Evolutionary conservation across 2,113 vertebrate genomes (phyloP), one percentile per base, ranked within the genome.

Genomic region (Protomyctophum bolini): DNA sequence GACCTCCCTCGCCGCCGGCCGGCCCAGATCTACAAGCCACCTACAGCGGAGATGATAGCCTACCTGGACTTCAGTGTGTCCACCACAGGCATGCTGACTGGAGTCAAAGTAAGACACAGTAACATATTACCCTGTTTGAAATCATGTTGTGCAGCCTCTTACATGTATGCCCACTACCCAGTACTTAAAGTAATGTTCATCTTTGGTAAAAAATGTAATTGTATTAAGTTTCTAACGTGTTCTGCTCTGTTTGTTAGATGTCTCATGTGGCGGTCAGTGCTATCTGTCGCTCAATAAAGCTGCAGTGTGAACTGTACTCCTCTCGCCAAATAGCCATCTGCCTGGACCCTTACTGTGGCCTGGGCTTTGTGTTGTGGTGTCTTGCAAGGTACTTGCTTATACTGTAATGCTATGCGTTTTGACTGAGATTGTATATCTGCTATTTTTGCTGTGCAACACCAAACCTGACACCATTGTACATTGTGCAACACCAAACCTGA

Each of bases 1-100:
- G 98, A 99, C 75, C 92, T 99, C 87, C 96, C 98, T 86, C 95
- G 97, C 70, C 97, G 96, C 75, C 86, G 95, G 1, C 92, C 95
- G 51, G 89, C 95, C 70, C 95, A 95, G 82, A 90, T 98, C 75
- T 99, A 98, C 64, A 99, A 98, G 45, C 97, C 98, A 0, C 97
- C 98, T 46, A 98, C 97, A 1, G 93, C 97, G 3, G 98, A 99
- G 88, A 96, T 98, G 95, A 86, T 99, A 66, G 98, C 98, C 0
- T 99, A 99, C 86, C 91, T 99, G 52, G 98, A 99, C 88, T 99
- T 99, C 71, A 98, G 98, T 50, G 97, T 99, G 62, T 98, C 97
- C 68, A 99, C 97, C 11, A 98, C 97, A 7, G 98, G 98, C 88
- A 99, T 99, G 98, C 96, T 99, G 11, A 99, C 98, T 2, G 98